Base-by-base conservation (phyloP, 2,888 invertebrate species). In the Phrixothrix hirtus region DNA sequence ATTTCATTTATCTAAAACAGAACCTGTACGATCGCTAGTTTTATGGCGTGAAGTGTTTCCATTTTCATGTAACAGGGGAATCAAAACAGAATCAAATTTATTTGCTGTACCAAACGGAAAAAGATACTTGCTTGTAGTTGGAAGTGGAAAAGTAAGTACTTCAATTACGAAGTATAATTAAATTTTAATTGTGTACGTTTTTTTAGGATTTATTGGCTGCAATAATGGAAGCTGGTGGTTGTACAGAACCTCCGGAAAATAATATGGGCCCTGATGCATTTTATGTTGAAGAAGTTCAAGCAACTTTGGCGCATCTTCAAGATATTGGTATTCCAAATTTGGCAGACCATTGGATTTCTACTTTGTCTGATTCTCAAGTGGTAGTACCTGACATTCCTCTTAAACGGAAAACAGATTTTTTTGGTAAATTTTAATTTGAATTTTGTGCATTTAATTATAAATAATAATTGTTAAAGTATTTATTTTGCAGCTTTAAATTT, bases 201-300 rank as follows among this genome's bases (percentile, higher is more conserved):
- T n/a, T n/a, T n/a, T 10, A 85, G 70, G 80, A 89, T 60, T 73
- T 89, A 54, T 70, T 92, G 58, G 82, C 83, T 0, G 87, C 87
- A 3, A 77, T 92, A 35, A 82, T 92, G 75, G 88, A 88, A 77
- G 83, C 86, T 13, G 88, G 87, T n/a, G 87, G 87, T 25, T 87
- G 86, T 64, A 87, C 87, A 2, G 84, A 85, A 67, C 72, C 86
- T 79, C 77, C 83, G 44, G 77, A 82, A 29, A 83, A 83, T 11
- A 76, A 81, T 34, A 81, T 82, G 25, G 84, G 86, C 0, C 91
- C 92, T 0, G 88, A 91, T 52, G 84, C 88, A 1, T 89, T 92
- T 74, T 92, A 92, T 65, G 89, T 95, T 0, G 92, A 94, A 75
- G 94, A 95, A 74, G 93, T 89, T 39, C 89, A 91, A 72, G 90